Evolutionary conservation across 2,113 vertebrate genomes (phyloP).

Genomic region (Hippoglossus stenolepis): DNA sequence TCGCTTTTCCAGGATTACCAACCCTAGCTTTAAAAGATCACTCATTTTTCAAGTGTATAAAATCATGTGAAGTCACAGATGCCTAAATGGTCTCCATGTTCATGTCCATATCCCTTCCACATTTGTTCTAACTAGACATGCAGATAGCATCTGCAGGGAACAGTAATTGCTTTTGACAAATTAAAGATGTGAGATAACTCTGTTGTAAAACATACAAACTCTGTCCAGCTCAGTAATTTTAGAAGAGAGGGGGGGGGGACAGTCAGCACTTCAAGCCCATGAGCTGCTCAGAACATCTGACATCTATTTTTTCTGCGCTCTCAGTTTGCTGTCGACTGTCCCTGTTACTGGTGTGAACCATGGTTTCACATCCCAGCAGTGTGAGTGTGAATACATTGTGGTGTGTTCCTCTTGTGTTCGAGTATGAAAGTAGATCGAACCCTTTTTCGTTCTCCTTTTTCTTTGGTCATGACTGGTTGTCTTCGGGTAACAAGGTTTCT

Average conservation of each 20-base stretch:
- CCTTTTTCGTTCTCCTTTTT: neutral
- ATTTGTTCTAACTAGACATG: too few species aligned
- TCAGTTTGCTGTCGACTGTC: conserved; percentile 7
- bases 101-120: too few species aligned
- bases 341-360: conserved; percentile 4
- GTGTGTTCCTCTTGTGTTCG: neutral
- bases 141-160: too few species aligned
- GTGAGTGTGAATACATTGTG: conserved; percentile 9
- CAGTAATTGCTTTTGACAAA: conserved; percentile 8
- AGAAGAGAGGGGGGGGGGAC: neutral
- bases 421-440: neutral
- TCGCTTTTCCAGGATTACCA: too few species aligned
- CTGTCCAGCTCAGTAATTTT: conserved; percentile 15
- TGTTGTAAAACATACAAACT: neutral
- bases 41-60: too few species aligned
- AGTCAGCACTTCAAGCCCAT: neutral
- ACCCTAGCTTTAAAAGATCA: too few species aligned
- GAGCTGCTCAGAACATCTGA: conserved; percentile 22
- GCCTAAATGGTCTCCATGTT: too few species aligned
- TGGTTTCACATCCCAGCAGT: neutral
- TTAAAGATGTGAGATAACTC: neutral
- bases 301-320: too few species aligned
- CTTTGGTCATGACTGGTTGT: conserved; percentile 6
- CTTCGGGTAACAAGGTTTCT: neutral
- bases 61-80: too few species aligned